phyloP scores from a whole-genome alignment of 2,888 invertebrate genomes.

The Ethmia dodecea region DNA sequence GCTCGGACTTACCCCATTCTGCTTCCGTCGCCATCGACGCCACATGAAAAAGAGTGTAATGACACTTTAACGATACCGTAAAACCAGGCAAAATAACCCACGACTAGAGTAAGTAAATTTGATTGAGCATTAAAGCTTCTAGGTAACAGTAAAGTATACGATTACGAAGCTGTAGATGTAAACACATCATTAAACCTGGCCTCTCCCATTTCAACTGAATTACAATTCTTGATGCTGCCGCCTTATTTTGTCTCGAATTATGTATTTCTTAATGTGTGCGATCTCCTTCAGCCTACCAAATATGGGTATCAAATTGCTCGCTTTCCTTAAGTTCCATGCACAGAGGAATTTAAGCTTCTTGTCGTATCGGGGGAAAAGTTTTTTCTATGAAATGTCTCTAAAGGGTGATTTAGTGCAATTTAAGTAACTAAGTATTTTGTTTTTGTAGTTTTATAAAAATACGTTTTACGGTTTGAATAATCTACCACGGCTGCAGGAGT shows the following conservation, averaged over 20 bases:
- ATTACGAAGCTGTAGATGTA: constrained; percentile 31
- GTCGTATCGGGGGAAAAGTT: not conserved
- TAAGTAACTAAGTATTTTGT: no score
- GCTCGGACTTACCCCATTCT: constrained; percentile 77
- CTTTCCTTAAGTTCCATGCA: constrained; percentile 1
- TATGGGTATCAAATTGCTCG: constrained; percentile 9
- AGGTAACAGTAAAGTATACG: constrained; percentile 42
- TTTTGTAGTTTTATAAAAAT: no score
- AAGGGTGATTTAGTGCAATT: no score
- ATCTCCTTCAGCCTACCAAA: constrained; percentile 3
- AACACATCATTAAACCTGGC: constrained; percentile 35
- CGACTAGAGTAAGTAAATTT: constrained; percentile 39
- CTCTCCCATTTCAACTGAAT: constrained; percentile 21
- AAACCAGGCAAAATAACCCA: constrained; percentile 47
- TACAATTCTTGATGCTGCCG: constrained; percentile 16
- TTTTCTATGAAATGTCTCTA: no score
- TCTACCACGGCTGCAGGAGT: not conserved
- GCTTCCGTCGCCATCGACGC: constrained; percentile 42
- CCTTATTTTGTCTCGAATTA: constrained; percentile 5
- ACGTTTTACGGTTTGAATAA: not conserved
- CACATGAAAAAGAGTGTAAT: constrained; percentile 72
- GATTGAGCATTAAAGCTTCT: constrained; percentile 56
- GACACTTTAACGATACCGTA: constrained; percentile 63
- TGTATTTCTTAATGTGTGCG: constrained; percentile 4
- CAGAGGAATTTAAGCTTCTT: constrained; percentile 2